A percentile compares a stretch with the other conserved stretches of the same genome.
Evolutionary conservation across 1,140 invertebrate genomes (phyloP).

Genomic region (Maniola jurtina): DNA sequence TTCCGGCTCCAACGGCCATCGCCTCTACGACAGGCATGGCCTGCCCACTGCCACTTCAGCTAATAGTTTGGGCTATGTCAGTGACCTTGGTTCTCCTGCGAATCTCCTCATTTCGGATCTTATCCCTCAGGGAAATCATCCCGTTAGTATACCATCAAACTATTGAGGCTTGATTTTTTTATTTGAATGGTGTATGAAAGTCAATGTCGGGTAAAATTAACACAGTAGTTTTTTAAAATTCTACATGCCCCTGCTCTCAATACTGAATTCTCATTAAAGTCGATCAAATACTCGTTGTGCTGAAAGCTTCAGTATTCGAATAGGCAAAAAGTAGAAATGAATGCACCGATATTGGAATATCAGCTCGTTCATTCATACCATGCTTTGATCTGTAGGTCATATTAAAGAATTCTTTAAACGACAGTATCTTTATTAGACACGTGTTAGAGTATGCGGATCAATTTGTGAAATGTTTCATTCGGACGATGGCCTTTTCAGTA

Average conservation of each 20-base stretch:
- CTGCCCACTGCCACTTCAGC: no score
- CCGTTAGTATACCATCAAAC: no score
- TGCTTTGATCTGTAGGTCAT: neutral
- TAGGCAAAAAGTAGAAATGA: slow-evolving; percentile 20
- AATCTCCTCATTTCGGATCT: no score
- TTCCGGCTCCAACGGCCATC: no score
- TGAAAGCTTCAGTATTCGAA: slow-evolving; percentile 17
- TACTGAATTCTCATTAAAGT: slow-evolving; percentile 22
- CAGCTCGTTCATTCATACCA: slow-evolving; percentile 5
- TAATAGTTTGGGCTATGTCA: no score
- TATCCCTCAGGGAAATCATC: no score
- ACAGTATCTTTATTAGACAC: neutral
- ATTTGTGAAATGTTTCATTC: neutral
- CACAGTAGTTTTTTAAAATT: neutral
- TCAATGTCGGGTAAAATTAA: slow-evolving; percentile 7
- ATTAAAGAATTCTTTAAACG: slow-evolving; percentile 9
- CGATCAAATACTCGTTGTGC: slow-evolving; percentile 18
- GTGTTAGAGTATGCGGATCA: neutral
- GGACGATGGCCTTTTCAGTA: no score
- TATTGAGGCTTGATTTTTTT: neutral
- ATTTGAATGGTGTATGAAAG: neutral
- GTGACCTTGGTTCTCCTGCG: no score
- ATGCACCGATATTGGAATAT: slow-evolving; percentile 20
- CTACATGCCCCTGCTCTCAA: slow-evolving; percentile 8
- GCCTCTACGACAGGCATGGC: no score